These are phyloP conservation scores for Dasyornis broadbenti DNA, from an alignment of 2,113 vertebrate species.

Conservation along the genomic window DNA sequence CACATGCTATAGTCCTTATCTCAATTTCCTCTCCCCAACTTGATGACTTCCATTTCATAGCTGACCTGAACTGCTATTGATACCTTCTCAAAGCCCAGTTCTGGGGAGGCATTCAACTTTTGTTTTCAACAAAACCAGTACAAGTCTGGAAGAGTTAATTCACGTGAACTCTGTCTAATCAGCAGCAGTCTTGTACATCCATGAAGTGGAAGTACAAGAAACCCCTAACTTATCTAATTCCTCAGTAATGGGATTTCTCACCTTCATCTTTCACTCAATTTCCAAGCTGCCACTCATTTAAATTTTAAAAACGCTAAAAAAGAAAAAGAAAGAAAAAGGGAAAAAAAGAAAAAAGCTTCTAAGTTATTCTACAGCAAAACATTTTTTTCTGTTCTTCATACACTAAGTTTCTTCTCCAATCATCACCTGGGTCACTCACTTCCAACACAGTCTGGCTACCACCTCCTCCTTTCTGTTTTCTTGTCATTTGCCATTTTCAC, in stretches of 20 bases:
- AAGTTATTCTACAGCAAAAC: background rate
- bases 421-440: background rate
- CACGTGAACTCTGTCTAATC: background rate
- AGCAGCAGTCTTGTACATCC: background rate
- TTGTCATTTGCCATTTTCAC: background rate
- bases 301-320: background rate
- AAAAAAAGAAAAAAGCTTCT: background rate
- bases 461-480: background rate
- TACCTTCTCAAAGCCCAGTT: background rate
- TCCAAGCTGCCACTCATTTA: background rate
- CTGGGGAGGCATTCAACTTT: background rate
- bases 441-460: background rate
- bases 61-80: background rate
- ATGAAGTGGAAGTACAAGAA: background rate
- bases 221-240: background rate
- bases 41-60: background rate
- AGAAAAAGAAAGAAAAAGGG: accelerated
- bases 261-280: background rate
- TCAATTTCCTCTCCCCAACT: background rate
- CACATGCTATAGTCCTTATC: background rate
- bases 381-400: background rate
- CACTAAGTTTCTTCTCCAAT: background rate
- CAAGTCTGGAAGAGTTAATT: background rate
- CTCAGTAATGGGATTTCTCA: background rate
- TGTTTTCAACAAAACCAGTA: background rate